phyloP scores from a whole-genome alignment of 2,113 vertebrate genomes.

The Nothocercus julius region DNA sequence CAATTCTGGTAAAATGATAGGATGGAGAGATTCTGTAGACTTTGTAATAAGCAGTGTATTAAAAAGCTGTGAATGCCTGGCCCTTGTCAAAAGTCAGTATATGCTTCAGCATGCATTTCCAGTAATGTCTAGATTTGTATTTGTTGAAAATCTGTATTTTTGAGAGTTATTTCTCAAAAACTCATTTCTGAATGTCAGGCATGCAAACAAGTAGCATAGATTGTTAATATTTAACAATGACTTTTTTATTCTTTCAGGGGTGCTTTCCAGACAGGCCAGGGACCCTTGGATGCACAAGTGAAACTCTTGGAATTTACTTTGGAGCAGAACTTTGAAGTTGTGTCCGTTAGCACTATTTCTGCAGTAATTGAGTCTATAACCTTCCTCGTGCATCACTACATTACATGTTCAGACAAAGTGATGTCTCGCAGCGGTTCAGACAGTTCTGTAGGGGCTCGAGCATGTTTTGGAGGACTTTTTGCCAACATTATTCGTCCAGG shows the following conservation, averaged over 20 bases:
- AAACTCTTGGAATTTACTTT: slow-evolving; percentile 97
- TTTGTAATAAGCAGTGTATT: neutral
- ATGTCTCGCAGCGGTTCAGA: slow-evolving; percentile 96
- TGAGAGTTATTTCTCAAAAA: neutral
- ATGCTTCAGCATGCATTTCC: neutral
- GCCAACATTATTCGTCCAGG: slow-evolving; percentile 97
- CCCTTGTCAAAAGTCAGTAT: accelerated
- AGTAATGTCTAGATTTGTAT: neutral
- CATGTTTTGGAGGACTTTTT: slow-evolving; percentile 97
- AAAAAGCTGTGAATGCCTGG: neutral
- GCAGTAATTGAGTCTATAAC: slow-evolving; percentile 97
- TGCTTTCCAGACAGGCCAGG: slow-evolving; percentile 95
- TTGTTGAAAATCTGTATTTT: neutral
- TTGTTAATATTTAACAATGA: neutral
- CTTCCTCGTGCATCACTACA: slow-evolving; percentile 97
- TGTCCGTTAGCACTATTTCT: slow-evolving; percentile 94
- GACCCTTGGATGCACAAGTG: slow-evolving; percentile 96
- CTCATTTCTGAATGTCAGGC: neutral
- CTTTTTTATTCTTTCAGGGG: slow-evolving; percentile 77
- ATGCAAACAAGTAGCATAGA: neutral
- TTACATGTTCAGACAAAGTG: slow-evolving; percentile 96
- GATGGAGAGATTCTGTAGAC: neutral
- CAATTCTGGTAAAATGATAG: neutral
- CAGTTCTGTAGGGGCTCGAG: slow-evolving; percentile 93
- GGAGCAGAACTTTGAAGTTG: slow-evolving; percentile 97